These are phyloP conservation scores for Choloepus didactylus DNA, from an alignment of 2,797 vertebrate genomes.

Conservation along the genomic window DNA sequence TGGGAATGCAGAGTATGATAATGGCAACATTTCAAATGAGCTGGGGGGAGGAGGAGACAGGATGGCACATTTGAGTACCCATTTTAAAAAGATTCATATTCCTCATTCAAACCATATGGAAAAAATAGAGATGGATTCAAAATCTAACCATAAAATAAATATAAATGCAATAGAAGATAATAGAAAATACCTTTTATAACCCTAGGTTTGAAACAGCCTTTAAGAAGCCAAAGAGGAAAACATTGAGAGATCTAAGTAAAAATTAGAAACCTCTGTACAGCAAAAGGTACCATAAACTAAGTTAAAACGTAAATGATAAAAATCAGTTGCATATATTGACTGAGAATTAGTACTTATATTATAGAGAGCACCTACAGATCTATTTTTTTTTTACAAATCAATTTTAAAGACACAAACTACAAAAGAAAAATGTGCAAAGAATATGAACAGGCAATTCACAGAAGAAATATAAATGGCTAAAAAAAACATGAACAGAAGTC, in stretches of 20 bases:
- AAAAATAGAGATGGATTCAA: no score
- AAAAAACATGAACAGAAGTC: background rate
- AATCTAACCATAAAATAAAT: no score
- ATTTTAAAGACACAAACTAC: conserved; percentile 39
- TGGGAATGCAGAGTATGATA: conserved; percentile 18
- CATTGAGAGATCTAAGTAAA: no score
- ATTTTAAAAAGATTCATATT: background rate
- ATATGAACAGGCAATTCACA: background rate
- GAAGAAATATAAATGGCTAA: conserved; percentile 45
- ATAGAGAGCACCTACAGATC: background rate
- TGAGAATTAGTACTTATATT: background rate
- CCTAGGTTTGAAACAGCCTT: no score
- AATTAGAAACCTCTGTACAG: no score
- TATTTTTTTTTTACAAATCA: background rate
- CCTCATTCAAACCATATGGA: no score
- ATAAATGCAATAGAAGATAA: no score
- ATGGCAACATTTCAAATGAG: conserved; percentile 13
- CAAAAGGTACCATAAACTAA: no score
- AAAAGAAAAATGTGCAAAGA: conserved; percentile 51
- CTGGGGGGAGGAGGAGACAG: background rate
- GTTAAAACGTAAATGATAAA: no score
- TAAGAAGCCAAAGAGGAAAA: no score
- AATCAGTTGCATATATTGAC: background rate
- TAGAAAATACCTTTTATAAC: no score
- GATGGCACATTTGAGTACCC: background rate